phyloP scores from a whole-genome alignment of 2,888 invertebrate genomes.

The Plagodis dolabraria region DNA sequence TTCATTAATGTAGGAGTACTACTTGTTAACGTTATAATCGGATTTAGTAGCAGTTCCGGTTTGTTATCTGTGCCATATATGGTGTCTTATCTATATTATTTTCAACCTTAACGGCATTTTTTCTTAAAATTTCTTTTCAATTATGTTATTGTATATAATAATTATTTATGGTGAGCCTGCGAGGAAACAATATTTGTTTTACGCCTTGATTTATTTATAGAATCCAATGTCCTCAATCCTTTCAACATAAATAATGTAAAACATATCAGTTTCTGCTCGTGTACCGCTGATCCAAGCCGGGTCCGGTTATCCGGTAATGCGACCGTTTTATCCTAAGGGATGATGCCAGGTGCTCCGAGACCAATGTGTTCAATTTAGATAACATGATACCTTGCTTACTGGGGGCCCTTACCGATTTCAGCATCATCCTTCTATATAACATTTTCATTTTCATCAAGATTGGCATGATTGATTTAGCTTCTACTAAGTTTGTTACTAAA shows the following conservation, averaged over 20 bases:
- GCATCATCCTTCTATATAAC: background rate
- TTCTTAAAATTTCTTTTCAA: background rate
- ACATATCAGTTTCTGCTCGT: conserved; percentile 52
- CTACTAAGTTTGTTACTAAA: background rate
- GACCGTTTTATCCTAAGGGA: conserved; percentile 48
- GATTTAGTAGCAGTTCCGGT: conserved; percentile 26
- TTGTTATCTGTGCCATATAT: conserved; percentile 17
- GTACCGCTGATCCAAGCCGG: conserved; percentile 48
- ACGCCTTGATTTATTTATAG: conserved; percentile 37
- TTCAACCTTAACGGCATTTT: background rate
- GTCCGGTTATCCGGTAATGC: conserved; percentile 50
- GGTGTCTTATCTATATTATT: background rate
- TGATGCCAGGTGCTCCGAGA: conserved; percentile 55
- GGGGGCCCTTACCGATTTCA: conserved; percentile 7
- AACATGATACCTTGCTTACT: conserved; percentile 33
- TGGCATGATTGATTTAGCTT: conserved; percentile 8
- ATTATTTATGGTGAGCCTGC: conserved; percentile 33
- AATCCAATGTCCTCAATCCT: conserved; percentile 39
- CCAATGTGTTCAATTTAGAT: conserved; percentile 44
- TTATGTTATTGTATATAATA: background rate
- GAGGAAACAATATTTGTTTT: conserved; percentile 42
- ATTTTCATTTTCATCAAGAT: conserved; percentile 1
- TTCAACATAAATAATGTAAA: conserved; percentile 57
- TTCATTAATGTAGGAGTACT: conserved; percentile 24
- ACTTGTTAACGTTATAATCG: conserved; percentile 25